Conservation (phyloP, 1,140 invertebrate species). For the Varroa destructor region DNA sequence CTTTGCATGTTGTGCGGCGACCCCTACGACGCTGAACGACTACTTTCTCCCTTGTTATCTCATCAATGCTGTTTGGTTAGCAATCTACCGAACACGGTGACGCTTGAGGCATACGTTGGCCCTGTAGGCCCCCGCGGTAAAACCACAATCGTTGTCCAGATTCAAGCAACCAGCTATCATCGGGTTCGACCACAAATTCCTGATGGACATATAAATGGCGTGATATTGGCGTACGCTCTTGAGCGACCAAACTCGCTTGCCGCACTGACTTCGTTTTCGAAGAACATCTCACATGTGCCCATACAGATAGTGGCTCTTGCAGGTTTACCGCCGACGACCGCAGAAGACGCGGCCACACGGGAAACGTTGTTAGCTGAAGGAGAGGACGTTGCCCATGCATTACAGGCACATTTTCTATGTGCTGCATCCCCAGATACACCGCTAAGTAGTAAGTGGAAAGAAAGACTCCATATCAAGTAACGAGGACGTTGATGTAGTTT, state of each 20-base stretch:
- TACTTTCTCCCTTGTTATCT: constrained; percentile 69
- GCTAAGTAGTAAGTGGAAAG: constrained; percentile 56
- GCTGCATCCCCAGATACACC: constrained; percentile 64
- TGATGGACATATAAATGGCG: constrained; percentile 84
- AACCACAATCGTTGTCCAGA: constrained; percentile 51
- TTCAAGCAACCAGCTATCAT: constrained; percentile 88
- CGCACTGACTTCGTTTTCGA: constrained; percentile 81
- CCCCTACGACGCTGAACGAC: constrained; percentile 74
- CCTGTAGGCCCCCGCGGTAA: constrained; percentile 54
- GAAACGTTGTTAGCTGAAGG: constrained; percentile 72
- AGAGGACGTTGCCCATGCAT: constrained; percentile 73
- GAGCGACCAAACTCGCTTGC: constrained; percentile 85
- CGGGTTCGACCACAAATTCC: constrained; percentile 69
- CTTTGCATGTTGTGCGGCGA: constrained; percentile 96
- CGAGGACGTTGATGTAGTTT: too few species aligned
- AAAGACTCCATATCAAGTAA: constrained; percentile 27
- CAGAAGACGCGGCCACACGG: constrained; percentile 6
- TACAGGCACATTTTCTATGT: constrained; percentile 74
- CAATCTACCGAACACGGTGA: constrained; percentile 69
- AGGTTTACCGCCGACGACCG: constrained; percentile 59
- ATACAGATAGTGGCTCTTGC: constrained; percentile 85
- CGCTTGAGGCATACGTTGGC: constrained; percentile 76
- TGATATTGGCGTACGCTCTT: constrained; percentile 86
- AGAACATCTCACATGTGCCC: constrained; percentile 81
- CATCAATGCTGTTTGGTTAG: constrained; percentile 68